Percentiles rank a stretch among this genome's conserved stretches.
Evolutionary conservation across 2,113 vertebrate species (phyloP).

Genomic region (Zosterops lateralis): DNA sequence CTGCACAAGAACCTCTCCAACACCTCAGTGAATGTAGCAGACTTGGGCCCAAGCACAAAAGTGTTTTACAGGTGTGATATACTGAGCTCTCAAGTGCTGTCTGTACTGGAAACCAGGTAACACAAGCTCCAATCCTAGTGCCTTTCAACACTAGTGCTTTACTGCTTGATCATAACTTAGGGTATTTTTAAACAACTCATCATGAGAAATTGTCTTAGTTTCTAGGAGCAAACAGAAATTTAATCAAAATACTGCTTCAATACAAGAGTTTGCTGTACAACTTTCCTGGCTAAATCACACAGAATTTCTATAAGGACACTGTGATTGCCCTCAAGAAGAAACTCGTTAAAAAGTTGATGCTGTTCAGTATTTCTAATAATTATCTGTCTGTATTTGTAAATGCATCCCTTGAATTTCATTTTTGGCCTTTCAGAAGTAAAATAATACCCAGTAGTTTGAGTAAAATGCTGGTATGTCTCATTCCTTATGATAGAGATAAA

Average conservation of each 20-base stretch:
- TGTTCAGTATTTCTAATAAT: not conserved
- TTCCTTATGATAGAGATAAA: not conserved
- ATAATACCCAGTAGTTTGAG: not conserved
- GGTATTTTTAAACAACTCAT: not conserved
- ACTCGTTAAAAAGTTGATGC: not conserved
- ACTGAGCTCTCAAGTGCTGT: not conserved
- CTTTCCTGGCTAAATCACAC: not conserved
- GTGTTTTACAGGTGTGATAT: not conserved
- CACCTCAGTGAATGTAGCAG: not conserved
- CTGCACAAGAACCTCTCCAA: not conserved
- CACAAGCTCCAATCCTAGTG: not conserved
- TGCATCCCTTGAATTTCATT: not conserved
- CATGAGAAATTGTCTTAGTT: not conserved
- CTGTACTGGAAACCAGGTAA: not conserved
- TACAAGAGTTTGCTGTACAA: not conserved
- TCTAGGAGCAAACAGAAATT: not conserved
- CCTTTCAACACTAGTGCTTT: slow-evolving; percentile 38
- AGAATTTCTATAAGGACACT: not conserved
- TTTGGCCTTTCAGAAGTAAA: not conserved
- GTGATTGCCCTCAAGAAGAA: not conserved
- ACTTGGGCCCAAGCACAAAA: not conserved
- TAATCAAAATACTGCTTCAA: not conserved
- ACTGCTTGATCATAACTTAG: not conserved
- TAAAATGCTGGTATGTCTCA: not conserved
- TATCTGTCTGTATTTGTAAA: not conserved